Conservation (phyloP, 2,888 invertebrate species). For the Cephonodes hylas region DNA sequence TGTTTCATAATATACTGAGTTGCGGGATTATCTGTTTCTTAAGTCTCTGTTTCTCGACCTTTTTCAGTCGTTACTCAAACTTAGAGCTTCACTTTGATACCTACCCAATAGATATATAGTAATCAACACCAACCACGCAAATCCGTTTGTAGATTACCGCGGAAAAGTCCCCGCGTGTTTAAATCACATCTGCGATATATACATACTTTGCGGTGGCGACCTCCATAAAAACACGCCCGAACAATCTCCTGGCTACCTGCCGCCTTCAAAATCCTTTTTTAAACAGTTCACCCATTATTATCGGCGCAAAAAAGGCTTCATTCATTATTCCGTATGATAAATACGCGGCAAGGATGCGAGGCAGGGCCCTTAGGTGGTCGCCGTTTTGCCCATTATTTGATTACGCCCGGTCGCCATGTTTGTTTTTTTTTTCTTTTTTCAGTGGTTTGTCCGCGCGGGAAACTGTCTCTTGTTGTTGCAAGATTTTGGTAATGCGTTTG, state of each 20-base stretch:
- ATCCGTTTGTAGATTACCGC: conserved; percentile 1
- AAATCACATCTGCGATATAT: neutral
- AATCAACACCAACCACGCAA: neutral
- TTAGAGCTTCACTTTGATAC: neutral
- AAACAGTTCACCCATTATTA: conserved; percentile 29
- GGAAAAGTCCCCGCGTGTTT: conserved; percentile 1
- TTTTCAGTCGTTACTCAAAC: neutral
- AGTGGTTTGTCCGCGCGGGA: neutral
- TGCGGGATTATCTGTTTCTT: too few relatives aligned
- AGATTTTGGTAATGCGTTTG: neutral
- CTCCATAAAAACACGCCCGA: neutral
- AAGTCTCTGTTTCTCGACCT: too few relatives aligned
- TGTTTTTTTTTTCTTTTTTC: conserved; percentile 29
- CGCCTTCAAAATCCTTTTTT: conserved; percentile 23
- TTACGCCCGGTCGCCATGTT: conserved; percentile 51
- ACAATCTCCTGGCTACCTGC: conserved; percentile 7
- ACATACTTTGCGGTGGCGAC: conserved; percentile 6
- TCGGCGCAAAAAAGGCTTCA: conserved; percentile 32
- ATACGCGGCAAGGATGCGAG: conserved; percentile 32
- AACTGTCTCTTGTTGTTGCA: neutral
- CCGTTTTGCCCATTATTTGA: conserved; percentile 56
- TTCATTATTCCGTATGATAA: conserved; percentile 35
- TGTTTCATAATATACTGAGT: too few relatives aligned
- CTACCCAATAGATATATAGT: neutral
- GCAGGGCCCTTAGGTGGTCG: conserved; percentile 53